Percentiles rank a stretch among this genome's conserved stretches.
Conservation (phyloP, 2,113 vertebrate genomes). For the Planiliza haematocheilus region DNA sequence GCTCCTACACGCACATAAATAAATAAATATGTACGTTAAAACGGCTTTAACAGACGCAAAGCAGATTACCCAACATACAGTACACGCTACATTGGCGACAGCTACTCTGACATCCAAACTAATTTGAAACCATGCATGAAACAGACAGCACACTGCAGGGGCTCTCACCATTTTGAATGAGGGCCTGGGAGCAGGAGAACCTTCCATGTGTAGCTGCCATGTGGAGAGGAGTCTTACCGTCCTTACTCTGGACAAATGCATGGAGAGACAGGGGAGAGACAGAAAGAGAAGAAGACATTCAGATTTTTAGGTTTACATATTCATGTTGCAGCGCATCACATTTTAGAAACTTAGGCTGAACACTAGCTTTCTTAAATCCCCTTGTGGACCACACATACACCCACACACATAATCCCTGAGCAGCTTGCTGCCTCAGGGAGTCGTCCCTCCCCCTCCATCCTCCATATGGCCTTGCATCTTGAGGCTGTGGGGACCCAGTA, state of each 20-base stretch:
- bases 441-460: slow-evolving; percentile 29
- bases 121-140: slow-evolving; percentile 2
- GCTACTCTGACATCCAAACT: not conserved
- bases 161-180: slow-evolving; percentile 95
- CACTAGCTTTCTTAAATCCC: slow-evolving; percentile 18
- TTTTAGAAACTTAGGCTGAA: slow-evolving; percentile 22
- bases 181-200: slow-evolving; percentile 97
- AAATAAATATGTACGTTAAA: not conserved
- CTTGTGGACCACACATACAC: slow-evolving; percentile 19
- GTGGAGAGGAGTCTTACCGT: slow-evolving; percentile 96
- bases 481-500: slow-evolving; percentile 51
- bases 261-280: not conserved
- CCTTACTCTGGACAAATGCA: slow-evolving; percentile 90
- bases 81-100: not conserved
- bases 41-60: not conserved
- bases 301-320: too few species aligned
- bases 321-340: too few species aligned
- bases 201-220: slow-evolving; percentile 97
- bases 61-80: not conserved
- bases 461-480: slow-evolving; percentile 71
- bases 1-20: slow-evolving; percentile 84
- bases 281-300: not conserved
- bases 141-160: not conserved
- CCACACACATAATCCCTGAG: slow-evolving; percentile 48
- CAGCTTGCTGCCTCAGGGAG: slow-evolving; percentile 74